Evolutionary conservation across 2,797 vertebrate genomes (phyloP).

Genomic region (Botia almorhae): DNA sequence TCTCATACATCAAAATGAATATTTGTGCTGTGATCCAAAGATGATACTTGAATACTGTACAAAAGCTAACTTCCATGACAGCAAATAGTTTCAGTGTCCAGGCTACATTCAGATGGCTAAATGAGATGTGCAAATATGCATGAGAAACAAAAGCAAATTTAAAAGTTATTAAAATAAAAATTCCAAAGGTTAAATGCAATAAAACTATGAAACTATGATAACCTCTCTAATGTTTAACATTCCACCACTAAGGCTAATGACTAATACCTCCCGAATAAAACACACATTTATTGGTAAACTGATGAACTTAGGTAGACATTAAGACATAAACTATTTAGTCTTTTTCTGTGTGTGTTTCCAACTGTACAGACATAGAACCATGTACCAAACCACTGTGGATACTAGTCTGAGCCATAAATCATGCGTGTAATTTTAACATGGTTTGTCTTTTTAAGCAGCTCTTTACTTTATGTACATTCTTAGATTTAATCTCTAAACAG

Average conservation of each 20-base stretch:
- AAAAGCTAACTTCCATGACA: neutral
- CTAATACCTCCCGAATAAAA: constrained; percentile 9
- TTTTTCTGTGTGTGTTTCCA: neutral
- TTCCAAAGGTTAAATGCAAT: neutral
- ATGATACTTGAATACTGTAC: neutral
- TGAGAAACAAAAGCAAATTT: neutral
- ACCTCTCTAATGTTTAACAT: neutral
- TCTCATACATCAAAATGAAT: neutral
- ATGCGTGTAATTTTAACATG: neutral
- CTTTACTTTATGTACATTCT: constrained; percentile 2
- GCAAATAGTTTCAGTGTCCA: neutral
- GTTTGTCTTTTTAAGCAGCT: too few species aligned
- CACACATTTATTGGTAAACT: neutral
- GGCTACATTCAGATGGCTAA: constrained; percentile 13
- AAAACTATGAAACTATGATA: neutral
- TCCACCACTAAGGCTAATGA: neutral
- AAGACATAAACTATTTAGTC: too few species aligned
- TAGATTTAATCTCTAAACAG: constrained; percentile 38
- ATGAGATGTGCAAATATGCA: neutral
- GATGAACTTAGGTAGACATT: neutral
- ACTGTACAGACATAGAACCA: neutral
- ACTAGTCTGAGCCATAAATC: neutral
- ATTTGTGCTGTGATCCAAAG: neutral
- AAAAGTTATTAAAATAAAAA: constrained; percentile 24
- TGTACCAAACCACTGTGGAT: neutral